Base-by-base conservation (phyloP, 2,888 invertebrate genomes). In the Norana najaformis region DNA sequence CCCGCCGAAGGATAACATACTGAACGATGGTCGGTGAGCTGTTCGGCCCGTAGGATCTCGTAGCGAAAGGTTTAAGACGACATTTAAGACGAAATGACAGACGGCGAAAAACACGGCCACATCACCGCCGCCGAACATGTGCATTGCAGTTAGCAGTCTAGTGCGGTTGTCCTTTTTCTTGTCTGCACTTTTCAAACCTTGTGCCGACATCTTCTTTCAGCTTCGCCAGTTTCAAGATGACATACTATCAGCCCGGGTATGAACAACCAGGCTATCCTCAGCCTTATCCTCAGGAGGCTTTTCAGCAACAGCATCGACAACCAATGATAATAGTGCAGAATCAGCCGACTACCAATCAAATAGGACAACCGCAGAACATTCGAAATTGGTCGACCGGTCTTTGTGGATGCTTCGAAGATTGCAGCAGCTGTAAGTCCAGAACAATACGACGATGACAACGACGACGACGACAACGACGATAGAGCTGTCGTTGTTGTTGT, bases 341-440 rank as follows among this genome's bases (percentile, higher is more conserved):
- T n/a, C 69, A 69, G 16, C 69, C 69, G 69, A 69, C 13, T 30
- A 0, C 69, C 14, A n/a, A 5, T n/a, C 30, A 30, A 13, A 34
- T 20, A 18, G 85, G 83, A n/a, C 38, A 37, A 38, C 89, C 83
- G 34, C 89, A 89, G 83, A 85, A 83, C 89, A 47, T 83, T 30
- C 69, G 83, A 38, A 85, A 90, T 23, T 90, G 90, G 90, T 90
- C 90, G 53, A 16, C 88, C 34, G 90, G 90, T n/a, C 39, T 90
- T 23, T 90, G 90, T 35, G 90, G 90, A 36, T 90, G 88, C 88
- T 41, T n/a, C 41, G 88, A 88, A 37, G 90, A 90, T 88, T 88
- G 88, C 88, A 16, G 90, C 47, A 90, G 88, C 88, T 90, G 90
- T 90, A 30, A 90, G 90, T 90, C 5, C 30, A 36, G 30, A n/a